phyloP scores from a whole-genome alignment of 2,888 invertebrate species.

The Ormyrus rosae region DNA sequence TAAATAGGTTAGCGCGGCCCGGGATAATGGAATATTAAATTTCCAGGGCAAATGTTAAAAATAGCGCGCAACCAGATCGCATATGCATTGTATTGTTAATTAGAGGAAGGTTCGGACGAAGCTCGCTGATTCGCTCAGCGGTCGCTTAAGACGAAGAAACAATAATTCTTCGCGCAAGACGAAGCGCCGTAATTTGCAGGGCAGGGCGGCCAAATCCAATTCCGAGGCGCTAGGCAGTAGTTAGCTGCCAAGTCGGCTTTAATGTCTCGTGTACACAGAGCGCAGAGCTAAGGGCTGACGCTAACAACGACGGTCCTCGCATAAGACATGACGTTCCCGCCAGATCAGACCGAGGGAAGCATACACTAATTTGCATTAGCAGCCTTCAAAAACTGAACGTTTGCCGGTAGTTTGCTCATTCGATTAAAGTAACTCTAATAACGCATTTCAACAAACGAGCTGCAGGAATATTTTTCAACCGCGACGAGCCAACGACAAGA shows the following conservation, averaged over 20 bases:
- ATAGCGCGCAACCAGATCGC: too few species aligned
- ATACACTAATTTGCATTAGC: too few species aligned
- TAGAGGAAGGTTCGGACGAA: background rate
- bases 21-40: constrained; percentile 25
- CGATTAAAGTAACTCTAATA: too few species aligned
- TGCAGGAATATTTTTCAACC: too few species aligned
- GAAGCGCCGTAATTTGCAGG: constrained; percentile 48
- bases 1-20: background rate
- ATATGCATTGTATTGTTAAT: constrained; percentile 23
- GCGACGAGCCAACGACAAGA: too few species aligned
- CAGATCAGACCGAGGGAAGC: too few species aligned
- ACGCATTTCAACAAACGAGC: too few species aligned
- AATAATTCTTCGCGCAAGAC: constrained; percentile 49
- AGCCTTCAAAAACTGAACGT: too few species aligned
- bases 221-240: constrained; percentile 40
- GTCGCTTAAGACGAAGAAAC: constrained; percentile 37
- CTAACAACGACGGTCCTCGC: constrained; percentile 40
- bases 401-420: too few species aligned
- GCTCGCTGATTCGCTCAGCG: background rate
- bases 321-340: constrained; percentile 37
- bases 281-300: constrained; percentile 25
- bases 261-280: constrained; percentile 47
- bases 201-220: constrained; percentile 37
- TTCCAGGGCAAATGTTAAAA: background rate
- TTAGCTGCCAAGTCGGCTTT: constrained; percentile 47